Percentiles rank a stretch among this genome's conserved stretches.
These are phyloP conservation scores for Ctenosaura bakeri DNA, from an alignment of 2,797 vertebrate genomes.

Conservation along the genomic window DNA sequence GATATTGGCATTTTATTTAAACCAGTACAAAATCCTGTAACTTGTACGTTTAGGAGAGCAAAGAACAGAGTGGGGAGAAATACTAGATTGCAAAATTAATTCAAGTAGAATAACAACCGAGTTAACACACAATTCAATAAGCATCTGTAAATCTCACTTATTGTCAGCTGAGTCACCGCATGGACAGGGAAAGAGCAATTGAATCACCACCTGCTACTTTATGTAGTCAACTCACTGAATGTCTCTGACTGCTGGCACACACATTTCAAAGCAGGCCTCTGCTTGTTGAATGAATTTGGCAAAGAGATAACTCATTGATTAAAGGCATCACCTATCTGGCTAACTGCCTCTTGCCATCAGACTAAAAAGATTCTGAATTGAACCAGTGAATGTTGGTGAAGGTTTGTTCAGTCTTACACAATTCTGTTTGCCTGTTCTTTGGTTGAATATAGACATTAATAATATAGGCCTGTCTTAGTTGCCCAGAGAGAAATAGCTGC, in stretches of 20 bases:
- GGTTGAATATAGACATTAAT: background rate
- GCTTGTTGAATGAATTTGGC: slow-evolving; percentile 27
- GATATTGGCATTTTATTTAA: background rate
- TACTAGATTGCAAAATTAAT: slow-evolving; percentile 31
- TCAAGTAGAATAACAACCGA: slow-evolving; percentile 32
- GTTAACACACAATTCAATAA: slow-evolving; percentile 35
- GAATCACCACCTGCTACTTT: slow-evolving; percentile 42
- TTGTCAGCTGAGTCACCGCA: slow-evolving; percentile 19
- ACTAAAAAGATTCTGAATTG: background rate
- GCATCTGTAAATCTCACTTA: slow-evolving; percentile 31
- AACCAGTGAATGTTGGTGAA: background rate
- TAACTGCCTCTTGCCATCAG: slow-evolving; percentile 13
- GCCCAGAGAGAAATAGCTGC: background rate
- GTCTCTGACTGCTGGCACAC: background rate
- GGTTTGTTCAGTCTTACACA: background rate
- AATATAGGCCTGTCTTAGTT: background rate
- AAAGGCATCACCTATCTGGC: slow-evolving; percentile 18
- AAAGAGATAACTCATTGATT: slow-evolving; percentile 32
- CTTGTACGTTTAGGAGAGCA: slow-evolving; percentile 11
- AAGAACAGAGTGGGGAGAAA: background rate
- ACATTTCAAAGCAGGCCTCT: slow-evolving; percentile 8
- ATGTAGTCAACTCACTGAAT: slow-evolving; percentile 5
- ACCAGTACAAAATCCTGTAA: background rate
- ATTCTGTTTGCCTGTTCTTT: background rate
- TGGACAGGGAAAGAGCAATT: slow-evolving; percentile 36